Percentiles rank a stretch among this genome's conserved stretches.
Evolutionary conservation across 1,140 invertebrate genomes (phyloP).

Genomic region (Euura saliciscinereae): DNA sequence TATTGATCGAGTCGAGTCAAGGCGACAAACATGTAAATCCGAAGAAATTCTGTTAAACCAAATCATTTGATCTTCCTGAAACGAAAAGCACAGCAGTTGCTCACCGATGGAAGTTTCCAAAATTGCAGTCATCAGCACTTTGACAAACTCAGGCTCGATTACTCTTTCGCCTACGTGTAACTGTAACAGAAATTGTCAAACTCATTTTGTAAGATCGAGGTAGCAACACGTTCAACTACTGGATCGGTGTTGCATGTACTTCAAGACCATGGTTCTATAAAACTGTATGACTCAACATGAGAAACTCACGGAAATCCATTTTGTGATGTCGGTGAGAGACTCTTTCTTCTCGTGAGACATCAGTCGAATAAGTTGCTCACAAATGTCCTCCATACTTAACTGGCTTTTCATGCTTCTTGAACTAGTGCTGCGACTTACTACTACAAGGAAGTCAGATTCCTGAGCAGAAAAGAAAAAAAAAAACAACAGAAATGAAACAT

Average conservation of each 20-base stretch:
- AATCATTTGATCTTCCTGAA: neutral
- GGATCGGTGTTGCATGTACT: neutral
- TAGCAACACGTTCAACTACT: no score
- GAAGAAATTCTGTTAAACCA: neutral
- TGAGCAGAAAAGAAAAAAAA: conserved; percentile 40
- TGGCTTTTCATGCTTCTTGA: conserved; percentile 45
- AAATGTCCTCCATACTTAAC: conserved; percentile 61
- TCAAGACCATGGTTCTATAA: neutral
- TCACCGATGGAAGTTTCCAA: conserved; percentile 67
- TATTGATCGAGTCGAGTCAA: neutral
- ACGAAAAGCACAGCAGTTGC: conserved; percentile 21
- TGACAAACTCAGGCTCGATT: conserved; percentile 71
- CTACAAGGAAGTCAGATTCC: conserved; percentile 66
- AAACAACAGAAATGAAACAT: neutral
- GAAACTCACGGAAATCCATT: conserved; percentile 70
- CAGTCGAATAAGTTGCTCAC: conserved; percentile 64
- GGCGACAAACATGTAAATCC: neutral
- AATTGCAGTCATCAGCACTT: conserved; percentile 77
- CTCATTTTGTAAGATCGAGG: no score
- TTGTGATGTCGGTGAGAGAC: conserved; percentile 68
- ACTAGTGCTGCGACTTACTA: conserved; percentile 44
- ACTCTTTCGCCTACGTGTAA: conserved; percentile 67
- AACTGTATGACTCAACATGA: neutral
- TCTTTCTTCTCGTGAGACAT: conserved; percentile 60
- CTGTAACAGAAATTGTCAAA: conserved; percentile 54